Evolutionary conservation across 1,140 invertebrate genomes (phyloP).

Genomic region (Drosophila melanogaster): DNA sequence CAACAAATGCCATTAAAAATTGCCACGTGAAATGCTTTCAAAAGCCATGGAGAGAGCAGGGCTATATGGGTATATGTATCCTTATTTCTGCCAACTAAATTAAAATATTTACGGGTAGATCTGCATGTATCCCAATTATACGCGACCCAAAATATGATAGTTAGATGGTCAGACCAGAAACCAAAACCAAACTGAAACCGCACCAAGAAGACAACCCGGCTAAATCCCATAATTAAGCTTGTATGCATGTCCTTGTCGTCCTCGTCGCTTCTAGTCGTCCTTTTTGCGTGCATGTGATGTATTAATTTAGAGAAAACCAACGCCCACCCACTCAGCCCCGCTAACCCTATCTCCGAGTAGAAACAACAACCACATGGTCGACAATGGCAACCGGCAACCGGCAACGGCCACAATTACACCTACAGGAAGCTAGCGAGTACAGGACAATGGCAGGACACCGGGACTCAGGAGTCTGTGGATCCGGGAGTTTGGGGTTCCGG

Average conservation of each 20-base stretch:
- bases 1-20: slow-evolving; percentile 44
- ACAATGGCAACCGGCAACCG: slow-evolving; percentile 60
- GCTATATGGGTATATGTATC: background rate
- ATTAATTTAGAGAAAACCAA: slow-evolving; percentile 70
- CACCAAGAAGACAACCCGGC: slow-evolving; percentile 33
- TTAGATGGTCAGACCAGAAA: slow-evolving; percentile 27
- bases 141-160: slow-evolving; percentile 61
- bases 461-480: background rate
- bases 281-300: slow-evolving; percentile 64
- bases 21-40: slow-evolving; percentile 56
- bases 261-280: slow-evolving; percentile 12
- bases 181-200: slow-evolving; percentile 24
- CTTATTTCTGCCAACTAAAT: slow-evolving; percentile 34
- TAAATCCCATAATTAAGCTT: slow-evolving; percentile 68
- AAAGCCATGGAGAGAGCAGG: slow-evolving; percentile 13
- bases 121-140: slow-evolving; percentile 70
- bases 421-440: slow-evolving; percentile 26
- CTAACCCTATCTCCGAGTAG: background rate
- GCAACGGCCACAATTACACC: slow-evolving; percentile 62
- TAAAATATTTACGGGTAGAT: slow-evolving; percentile 37
- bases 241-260: slow-evolving; percentile 30
- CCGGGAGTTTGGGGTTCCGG: background rate
- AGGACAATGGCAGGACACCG: slow-evolving; percentile 17
- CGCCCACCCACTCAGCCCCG: background rate
- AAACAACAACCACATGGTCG: slow-evolving; percentile 33